Base-by-base conservation (phyloP, 2,113 vertebrate genomes). In the Corydoras sp. region DNA sequence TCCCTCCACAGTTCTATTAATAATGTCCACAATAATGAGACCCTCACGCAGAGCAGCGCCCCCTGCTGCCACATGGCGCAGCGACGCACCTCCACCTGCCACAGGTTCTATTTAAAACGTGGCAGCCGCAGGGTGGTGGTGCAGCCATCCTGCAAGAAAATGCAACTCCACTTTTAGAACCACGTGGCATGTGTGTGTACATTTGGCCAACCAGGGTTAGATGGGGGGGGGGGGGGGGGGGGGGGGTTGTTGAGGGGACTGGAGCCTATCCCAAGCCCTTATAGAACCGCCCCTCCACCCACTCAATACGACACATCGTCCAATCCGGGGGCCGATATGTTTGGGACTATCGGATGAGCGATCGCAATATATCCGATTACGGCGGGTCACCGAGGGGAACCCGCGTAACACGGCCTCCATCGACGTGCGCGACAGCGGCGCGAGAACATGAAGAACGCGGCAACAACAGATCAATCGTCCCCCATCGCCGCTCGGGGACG, bases 401-500 rank as follows among this genome's bases (percentile, higher is more conserved):
- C 78, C 1, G 78, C 76, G 81, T 76, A 77, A 78, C 78, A 74
- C 56, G 75, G 67, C 72, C 61, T 81, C 30, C 84, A 89, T 85
- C 29, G 86, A 88, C 18, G 18, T 61, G 2, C 53, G 70, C 81
- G 78, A 83, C 75, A 75, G 77, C 81, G 60, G 74, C 72, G 79
- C 72, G 83, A 85, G 73, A 81, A 80, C 85, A 85, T 78, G 84
- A 84, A 81, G 82, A 79, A 85, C 74, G 64, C 77, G 76, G 78
- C 79, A 77, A 73, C 61, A 81, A 75, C 72, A 79, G 68, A 63
- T 85, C 82, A 81, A 79, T 82, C 60, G 53, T 65, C 14, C 65
- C 81, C 65, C 81, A 79, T 83, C 81, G 77, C 77, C 65, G 75
- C 80, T 83, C 81, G 5, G 55, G 87, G 81, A 73, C 75, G 53